phyloP scores from a whole-genome alignment of 92 coral and sea anemone species.

The Zoanthus solanderi region DNA sequence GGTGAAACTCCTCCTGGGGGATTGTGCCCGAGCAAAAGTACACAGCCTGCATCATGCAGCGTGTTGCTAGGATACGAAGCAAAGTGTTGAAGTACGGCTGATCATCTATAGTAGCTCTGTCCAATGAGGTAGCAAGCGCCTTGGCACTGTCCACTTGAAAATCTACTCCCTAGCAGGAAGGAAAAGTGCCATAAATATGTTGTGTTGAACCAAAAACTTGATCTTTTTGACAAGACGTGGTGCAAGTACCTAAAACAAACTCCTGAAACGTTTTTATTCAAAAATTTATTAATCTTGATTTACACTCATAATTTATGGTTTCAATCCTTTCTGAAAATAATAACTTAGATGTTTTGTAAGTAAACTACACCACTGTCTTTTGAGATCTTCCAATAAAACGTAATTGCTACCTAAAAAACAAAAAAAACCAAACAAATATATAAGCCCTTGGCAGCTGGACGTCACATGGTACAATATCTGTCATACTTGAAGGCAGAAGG shows the following conservation, averaged over 20 bases:
- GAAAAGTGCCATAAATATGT: not conserved
- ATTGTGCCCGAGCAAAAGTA: constrained; percentile 98
- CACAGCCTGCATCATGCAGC: constrained; percentile 99
- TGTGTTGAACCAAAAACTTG: not conserved
- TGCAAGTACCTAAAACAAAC: not conserved
- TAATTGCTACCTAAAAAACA: too few species aligned
- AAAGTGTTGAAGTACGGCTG: constrained; percentile 96
- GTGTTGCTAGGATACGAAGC: constrained; percentile 96
- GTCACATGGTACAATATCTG: too few species aligned
- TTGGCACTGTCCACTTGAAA: constrained; percentile 91
- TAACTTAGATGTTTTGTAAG: too few species aligned
- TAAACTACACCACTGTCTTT: too few species aligned
- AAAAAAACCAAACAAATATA: too few species aligned
- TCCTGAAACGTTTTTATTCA: too few species aligned
- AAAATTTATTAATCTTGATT: too few species aligned
- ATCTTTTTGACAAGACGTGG: not conserved
- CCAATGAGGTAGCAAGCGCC: constrained; percentile 88
- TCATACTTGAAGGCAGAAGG: too few species aligned
- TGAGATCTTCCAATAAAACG: too few species aligned
- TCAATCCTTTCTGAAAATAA: too few species aligned
- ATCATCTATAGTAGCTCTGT: constrained; percentile 81
- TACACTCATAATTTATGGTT: too few species aligned
- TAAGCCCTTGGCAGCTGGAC: too few species aligned
- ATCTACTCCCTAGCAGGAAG: constrained; percentile 72
- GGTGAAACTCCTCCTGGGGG: constrained; percentile 85